phyloP scores from a whole-genome alignment of 2,113 vertebrate species.

The Silurus glanis region DNA sequence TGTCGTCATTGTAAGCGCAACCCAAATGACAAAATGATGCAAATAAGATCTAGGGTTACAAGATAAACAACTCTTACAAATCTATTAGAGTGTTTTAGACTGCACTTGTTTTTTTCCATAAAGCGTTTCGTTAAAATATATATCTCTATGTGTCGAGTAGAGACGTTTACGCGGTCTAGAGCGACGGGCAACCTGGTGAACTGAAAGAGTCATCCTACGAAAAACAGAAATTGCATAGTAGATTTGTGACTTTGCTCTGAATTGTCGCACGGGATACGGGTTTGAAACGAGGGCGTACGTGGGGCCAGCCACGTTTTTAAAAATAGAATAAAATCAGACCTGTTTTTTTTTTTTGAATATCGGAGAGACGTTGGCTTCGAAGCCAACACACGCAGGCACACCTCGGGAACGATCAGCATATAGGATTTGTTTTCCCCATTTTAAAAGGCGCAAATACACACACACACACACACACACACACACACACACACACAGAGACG shows the following conservation, averaged over 20 bases:
- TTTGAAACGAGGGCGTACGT: not conserved
- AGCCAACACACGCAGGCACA: not conserved
- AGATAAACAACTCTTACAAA: not conserved
- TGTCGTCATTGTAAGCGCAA: too few species aligned
- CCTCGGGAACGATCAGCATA: not conserved
- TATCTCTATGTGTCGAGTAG: not conserved
- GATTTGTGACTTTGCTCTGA: slow-evolving; percentile 1
- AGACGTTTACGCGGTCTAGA: not conserved
- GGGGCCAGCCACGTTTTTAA: slow-evolving; percentile 25
- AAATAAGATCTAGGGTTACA: too few species aligned
- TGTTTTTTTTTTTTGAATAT: not conserved
- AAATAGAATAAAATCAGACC: not conserved
- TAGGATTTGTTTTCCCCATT: not conserved
- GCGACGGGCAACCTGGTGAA: not conserved
- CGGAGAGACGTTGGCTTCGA: not conserved
- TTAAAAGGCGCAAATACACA: slow-evolving; percentile 9
- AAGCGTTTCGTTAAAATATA: not conserved
- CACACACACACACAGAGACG: not conserved
- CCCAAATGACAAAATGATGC: too few species aligned
- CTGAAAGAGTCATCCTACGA: not conserved
- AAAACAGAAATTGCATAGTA: slow-evolving; percentile 37
- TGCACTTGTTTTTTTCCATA: not conserved
- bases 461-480: too few species aligned
- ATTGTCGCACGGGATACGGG: not conserved
- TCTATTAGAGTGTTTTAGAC: not conserved